A percentile compares a stretch with the other conserved stretches of the same genome.
Conservation (phyloP, 2,113 vertebrate genomes). For the Pachyramphus minor region DNA sequence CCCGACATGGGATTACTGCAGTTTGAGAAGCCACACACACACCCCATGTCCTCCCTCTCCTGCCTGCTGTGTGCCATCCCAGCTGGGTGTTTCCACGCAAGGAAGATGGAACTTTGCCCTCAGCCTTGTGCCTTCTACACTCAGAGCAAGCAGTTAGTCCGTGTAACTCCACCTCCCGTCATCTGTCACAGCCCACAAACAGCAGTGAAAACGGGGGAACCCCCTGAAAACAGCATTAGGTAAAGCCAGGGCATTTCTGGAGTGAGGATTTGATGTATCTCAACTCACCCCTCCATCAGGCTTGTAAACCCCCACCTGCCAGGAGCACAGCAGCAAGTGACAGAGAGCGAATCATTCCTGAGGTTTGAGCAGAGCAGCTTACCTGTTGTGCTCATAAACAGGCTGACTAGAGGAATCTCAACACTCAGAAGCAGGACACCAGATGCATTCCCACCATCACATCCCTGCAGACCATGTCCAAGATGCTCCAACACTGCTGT, state of each 20-base stretch:
- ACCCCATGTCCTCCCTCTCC: neutral
- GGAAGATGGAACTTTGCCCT: neutral
- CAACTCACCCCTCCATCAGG: rapidly evolving
- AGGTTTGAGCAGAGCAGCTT: neutral
- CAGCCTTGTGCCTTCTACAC: neutral
- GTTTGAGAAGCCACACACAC: neutral
- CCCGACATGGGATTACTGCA: neutral
- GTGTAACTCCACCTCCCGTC: rapidly evolving
- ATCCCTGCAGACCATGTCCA: rapidly evolving
- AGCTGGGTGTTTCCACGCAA: rapidly evolving
- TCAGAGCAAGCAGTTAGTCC: neutral
- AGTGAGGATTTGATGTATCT: neutral
- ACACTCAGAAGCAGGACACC: rapidly evolving
- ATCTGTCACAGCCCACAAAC: rapidly evolving
- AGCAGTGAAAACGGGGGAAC: neutral
- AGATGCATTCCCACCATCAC: neutral
- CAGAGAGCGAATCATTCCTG: rapidly evolving
- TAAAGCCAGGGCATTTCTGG: neutral
- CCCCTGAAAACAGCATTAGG: neutral
- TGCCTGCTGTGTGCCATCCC: rapidly evolving
- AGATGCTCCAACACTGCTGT: rapidly evolving
- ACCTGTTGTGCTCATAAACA: neutral
- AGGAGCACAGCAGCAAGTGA: neutral
- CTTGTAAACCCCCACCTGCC: neutral
- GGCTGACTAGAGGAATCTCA: neutral